phyloP scores from a whole-genome alignment of 2,888 invertebrate genomes.

The Nudaria mundana region DNA sequence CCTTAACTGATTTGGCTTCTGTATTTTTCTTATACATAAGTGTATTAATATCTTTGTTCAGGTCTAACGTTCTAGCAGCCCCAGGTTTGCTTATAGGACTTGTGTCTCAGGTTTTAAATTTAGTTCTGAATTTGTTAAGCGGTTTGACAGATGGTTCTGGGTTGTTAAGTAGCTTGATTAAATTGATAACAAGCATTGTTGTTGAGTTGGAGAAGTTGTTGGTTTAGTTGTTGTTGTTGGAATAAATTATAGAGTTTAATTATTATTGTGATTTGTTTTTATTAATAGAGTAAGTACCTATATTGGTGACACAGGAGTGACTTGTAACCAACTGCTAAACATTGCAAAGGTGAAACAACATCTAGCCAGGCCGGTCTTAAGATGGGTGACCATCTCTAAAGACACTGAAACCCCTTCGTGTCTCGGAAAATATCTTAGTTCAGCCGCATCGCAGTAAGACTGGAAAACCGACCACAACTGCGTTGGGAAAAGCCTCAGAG shows the following conservation, averaged over 20 bases:
- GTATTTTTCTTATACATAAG: slow-evolving; percentile 70
- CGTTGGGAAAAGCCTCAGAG: too few relatives aligned
- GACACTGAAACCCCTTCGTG: too few relatives aligned
- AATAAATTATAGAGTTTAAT: slow-evolving; percentile 9
- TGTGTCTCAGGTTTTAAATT: slow-evolving; percentile 56
- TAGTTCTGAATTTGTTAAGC: slow-evolving; percentile 60
- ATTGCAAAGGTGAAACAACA: too few relatives aligned
- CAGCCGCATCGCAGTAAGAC: too few relatives aligned
- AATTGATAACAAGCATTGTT: slow-evolving; percentile 60
- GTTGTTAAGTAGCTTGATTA: slow-evolving; percentile 56
- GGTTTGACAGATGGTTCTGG: slow-evolving; percentile 63
- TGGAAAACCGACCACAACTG: too few relatives aligned
- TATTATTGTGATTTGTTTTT: neutral
- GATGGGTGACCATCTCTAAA: too few relatives aligned
- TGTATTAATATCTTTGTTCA: slow-evolving; percentile 64
- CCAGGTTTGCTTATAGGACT: slow-evolving; percentile 59
- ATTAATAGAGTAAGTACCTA: neutral
- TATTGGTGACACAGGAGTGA: too few relatives aligned
- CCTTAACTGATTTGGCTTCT: slow-evolving; percentile 68
- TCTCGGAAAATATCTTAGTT: too few relatives aligned
- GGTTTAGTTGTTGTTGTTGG: slow-evolving; percentile 15
- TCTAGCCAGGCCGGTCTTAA: too few relatives aligned
- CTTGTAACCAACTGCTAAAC: too few relatives aligned
- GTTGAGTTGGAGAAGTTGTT: slow-evolving; percentile 66
- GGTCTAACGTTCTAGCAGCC: slow-evolving; percentile 65